phyloP scores from a whole-genome alignment of 2,113 vertebrate genomes.

The Chaetodon auriga region DNA sequence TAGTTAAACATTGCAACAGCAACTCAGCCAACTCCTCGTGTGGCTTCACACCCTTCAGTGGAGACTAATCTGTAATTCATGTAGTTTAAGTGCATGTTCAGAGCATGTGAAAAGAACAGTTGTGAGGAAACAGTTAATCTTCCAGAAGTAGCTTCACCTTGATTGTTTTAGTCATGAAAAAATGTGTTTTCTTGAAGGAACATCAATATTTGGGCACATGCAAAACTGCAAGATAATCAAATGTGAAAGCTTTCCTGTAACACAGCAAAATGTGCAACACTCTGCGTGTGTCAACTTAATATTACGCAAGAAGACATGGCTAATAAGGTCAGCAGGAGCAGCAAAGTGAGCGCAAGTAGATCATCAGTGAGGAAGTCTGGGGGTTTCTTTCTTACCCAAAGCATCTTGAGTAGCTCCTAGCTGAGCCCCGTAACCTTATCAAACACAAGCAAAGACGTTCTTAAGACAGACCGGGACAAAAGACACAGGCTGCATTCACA shows the following conservation, averaged over 20 bases:
- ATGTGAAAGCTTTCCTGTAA: not conserved
- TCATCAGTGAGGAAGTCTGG: conserved; percentile 4
- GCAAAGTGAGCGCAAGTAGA: not conserved
- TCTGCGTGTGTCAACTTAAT: not conserved
- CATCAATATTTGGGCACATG: not conserved
- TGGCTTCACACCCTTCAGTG: not conserved
- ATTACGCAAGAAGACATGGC: not conserved
- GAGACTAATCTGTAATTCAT: conserved; percentile 51
- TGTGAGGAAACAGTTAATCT: not conserved
- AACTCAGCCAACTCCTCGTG: not conserved
- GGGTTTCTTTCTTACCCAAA: conserved; percentile 60
- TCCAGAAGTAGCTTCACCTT: not conserved
- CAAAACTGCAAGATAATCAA: not conserved
- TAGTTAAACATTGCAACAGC: not conserved
- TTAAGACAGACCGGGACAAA: not conserved
- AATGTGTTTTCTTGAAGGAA: not conserved
- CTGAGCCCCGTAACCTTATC: conserved; percentile 68
- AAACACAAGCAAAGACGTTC: conserved; percentile 33
- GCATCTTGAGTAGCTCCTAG: conserved; percentile 64
- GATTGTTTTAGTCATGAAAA: not conserved
- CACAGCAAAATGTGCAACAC: not conserved
- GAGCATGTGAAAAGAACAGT: not conserved
- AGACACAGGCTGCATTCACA: not conserved
- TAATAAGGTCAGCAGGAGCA: not conserved
- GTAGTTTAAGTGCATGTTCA: conserved; percentile 7